A percentile compares a stretch with the other conserved stretches of the same genome.
These are phyloP conservation scores for Amazona finschi DNA, from an alignment of 2,797 vertebrate species.

Conservation along the genomic window DNA sequence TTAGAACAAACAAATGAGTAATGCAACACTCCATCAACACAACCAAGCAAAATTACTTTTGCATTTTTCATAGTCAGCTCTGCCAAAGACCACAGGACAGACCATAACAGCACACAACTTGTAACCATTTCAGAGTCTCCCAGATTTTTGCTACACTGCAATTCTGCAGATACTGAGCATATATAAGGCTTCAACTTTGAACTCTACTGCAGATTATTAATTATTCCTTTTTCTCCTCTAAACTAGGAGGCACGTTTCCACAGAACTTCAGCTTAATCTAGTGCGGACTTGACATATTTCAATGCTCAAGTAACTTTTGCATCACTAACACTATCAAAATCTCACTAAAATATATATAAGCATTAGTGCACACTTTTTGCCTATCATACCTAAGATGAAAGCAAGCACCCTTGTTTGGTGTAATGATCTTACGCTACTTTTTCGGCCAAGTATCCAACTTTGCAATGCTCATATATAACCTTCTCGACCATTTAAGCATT, in stretches of 20 bases:
- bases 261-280: not conserved
- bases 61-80: not conserved
- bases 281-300: not conserved
- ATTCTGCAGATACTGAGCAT: not conserved
- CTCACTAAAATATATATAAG: not conserved
- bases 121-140: not conserved
- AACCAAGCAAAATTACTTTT: not conserved
- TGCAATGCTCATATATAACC: not conserved
- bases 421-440: not conserved
- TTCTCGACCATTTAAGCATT: not conserved
- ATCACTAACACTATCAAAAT: not conserved
- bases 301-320: not conserved
- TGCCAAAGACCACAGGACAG: not conserved
- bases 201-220: not conserved
- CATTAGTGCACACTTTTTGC: not conserved
- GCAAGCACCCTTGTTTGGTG: not conserved
- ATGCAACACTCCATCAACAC: not conserved
- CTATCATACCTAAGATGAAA: not conserved
- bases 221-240: not conserved
- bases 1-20: not conserved
- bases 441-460: not conserved
- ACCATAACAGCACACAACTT: not conserved
- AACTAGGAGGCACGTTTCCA: not conserved
- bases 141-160: not conserved
- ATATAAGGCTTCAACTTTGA: not conserved